A percentile compares a stretch with the other conserved stretches of the same genome.
phyloP scores from a whole-genome alignment of 53 echinoderm and acorn worm species.

The Holothuria scabra region DNA sequence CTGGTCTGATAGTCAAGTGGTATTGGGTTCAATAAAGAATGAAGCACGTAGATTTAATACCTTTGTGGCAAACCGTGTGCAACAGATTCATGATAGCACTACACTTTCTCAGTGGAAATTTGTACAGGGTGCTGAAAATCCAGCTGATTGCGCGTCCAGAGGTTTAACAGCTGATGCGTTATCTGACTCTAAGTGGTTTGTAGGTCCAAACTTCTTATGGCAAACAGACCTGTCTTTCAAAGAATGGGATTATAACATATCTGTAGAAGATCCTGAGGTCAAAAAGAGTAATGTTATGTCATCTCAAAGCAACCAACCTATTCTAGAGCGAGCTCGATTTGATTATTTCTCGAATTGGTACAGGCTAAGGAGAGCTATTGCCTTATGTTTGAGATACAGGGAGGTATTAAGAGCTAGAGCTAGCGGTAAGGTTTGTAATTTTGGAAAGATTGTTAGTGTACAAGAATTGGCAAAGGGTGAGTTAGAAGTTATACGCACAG shows the following conservation, averaged over 20 bases:
- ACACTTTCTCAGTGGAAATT: constrained; percentile 48
- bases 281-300: neutral
- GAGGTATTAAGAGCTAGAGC: constrained; percentile 22
- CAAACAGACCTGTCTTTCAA: neutral
- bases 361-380: constrained; percentile 49
- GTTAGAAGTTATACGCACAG: neutral
- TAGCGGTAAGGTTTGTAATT: neutral
- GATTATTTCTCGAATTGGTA: constrained; percentile 53
- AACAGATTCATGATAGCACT: constrained; percentile 49
- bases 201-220: neutral
- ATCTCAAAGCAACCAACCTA: neutral
- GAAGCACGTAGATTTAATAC: constrained; percentile 58
- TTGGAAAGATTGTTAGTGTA: neutral
- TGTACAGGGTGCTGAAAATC: constrained; percentile 40
- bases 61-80: constrained; percentile 59
- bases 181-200: no score
- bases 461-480: neutral
- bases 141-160: constrained; percentile 58
- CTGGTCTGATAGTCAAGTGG: constrained; percentile 66
- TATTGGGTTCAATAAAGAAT: constrained; percentile 56
- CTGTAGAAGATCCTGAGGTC: neutral
- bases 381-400: constrained; percentile 56
- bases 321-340: constrained; percentile 22
- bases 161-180: constrained; percentile 7
- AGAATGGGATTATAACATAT: neutral